These are phyloP conservation scores for Mergus octosetaceus DNA, from an alignment of 2,797 vertebrate species.

Conservation along the genomic window DNA sequence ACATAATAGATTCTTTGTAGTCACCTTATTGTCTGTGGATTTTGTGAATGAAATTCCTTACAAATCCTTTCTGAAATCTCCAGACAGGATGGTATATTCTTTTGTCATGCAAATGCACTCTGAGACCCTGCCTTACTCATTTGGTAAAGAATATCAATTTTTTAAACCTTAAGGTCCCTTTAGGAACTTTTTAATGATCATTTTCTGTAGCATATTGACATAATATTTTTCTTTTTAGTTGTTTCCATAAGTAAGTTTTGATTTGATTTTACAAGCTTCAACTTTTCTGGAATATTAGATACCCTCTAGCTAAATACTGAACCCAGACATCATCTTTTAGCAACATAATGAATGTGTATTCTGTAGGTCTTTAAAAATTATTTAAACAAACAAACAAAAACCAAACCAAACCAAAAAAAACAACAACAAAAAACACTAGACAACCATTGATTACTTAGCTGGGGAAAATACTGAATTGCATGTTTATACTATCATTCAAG, in stretches of 20 bases:
- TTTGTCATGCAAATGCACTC: slow-evolving; percentile 42
- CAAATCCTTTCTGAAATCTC: slow-evolving; percentile 16
- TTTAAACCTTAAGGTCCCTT: neutral
- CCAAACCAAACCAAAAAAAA: too few relatives aligned
- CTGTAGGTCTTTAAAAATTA: neutral
- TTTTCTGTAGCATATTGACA: neutral
- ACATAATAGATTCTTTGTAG: slow-evolving; percentile 37
- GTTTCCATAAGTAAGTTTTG: neutral
- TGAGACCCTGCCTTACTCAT: neutral
- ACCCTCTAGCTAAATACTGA: neutral
- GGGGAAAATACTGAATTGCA: neutral
- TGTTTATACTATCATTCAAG: neutral
- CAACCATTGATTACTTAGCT: neutral
- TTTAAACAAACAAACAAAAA: too few relatives aligned
- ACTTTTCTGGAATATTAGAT: neutral
- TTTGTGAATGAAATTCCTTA: slow-evolving; percentile 59
- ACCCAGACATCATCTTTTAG: neutral
- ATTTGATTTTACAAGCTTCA: neutral
- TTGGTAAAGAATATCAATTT: neutral
- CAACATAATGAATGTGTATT: neutral
- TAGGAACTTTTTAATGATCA: neutral
- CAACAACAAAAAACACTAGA: too few relatives aligned
- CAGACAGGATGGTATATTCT: neutral
- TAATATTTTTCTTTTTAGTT: neutral
- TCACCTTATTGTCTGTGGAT: slow-evolving; percentile 20